Percentiles rank a stretch among this genome's conserved stretches.
Conservation (phyloP, 1,140 invertebrate species). For the Lethrus apterus region DNA sequence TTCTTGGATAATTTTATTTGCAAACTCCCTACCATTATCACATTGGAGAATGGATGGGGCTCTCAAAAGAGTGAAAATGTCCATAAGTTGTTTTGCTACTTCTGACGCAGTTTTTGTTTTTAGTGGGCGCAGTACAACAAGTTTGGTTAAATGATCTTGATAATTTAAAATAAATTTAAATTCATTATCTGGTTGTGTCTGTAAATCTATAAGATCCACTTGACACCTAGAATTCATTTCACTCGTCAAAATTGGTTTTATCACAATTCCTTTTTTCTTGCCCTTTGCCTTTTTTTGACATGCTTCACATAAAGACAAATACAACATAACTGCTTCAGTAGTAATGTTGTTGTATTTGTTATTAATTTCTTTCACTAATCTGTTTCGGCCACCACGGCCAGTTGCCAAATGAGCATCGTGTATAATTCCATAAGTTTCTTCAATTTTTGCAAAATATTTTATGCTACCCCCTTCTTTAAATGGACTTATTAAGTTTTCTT, state of each 20-base stretch:
- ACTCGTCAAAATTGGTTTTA: constrained; percentile 28
- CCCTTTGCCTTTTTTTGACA: constrained; percentile 23
- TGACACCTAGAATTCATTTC: constrained; percentile 33
- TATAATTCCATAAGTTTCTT: constrained; percentile 26
- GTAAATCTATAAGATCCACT: no score
- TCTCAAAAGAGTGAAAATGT: constrained; percentile 38
- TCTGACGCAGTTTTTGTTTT: constrained; percentile 33
- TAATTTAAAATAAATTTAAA: constrained; percentile 44
- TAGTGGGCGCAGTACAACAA: constrained; percentile 31
- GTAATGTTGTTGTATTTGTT: constrained; percentile 24
- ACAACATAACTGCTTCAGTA: constrained; percentile 21
- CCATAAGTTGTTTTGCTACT: constrained; percentile 30
- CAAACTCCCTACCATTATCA: no score
- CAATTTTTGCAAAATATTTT: constrained; percentile 22
- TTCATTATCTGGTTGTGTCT: constrained; percentile 37
- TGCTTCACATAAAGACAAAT: constrained; percentile 22
- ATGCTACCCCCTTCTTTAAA: constrained; percentile 16
- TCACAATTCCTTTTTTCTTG: constrained; percentile 29
- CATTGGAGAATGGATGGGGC: constrained; percentile 37
- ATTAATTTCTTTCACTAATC: constrained; percentile 19
- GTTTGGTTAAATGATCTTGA: constrained; percentile 41
- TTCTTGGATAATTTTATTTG: constrained; percentile 35
- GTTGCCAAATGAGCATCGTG: constrained; percentile 23
- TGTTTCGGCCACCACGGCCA: constrained; percentile 25
- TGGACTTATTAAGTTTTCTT: constrained; percentile 18